Percentiles rank a stretch among this genome's conserved stretches.
phyloP scores from a whole-genome alignment of 2,113 vertebrate species.

The Rana temporaria region DNA sequence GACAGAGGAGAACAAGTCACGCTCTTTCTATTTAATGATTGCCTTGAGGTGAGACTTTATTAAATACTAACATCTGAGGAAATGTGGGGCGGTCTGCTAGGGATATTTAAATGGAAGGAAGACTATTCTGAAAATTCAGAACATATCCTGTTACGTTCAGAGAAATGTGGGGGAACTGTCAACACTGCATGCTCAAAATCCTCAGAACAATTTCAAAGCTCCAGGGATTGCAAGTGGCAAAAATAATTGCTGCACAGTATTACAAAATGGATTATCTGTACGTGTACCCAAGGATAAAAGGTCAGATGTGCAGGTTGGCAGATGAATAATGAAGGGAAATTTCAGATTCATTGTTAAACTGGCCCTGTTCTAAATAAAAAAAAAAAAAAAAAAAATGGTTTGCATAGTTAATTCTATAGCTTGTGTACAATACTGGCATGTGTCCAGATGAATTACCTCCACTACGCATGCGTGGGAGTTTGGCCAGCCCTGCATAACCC shows the following conservation, averaged over 20 bases:
- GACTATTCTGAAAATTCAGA: neutral
- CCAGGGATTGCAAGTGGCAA: neutral
- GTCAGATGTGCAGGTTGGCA: no score
- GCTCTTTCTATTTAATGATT: conserved; percentile 97
- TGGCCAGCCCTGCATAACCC: no score
- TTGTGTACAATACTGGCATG: no score
- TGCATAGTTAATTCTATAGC: no score
- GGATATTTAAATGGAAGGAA: neutral
- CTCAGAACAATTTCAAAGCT: neutral
- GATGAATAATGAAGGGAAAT: no score
- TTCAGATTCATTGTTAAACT: no score
- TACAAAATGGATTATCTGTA: no score
- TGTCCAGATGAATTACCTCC: no score
- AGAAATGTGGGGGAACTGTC: conserved; percentile 10
- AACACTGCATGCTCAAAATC: neutral
- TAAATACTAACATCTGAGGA: conserved; percentile 21
- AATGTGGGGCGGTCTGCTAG: neutral
- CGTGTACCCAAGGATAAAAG: no score
- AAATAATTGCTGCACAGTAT: neutral
- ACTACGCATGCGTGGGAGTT: no score
- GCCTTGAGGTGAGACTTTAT: conserved; percentile 84
- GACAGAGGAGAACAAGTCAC: conserved; percentile 95
- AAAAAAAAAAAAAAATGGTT: no score
- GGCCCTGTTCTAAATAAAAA: no score
- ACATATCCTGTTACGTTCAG: neutral